These are phyloP conservation scores for Melanerpes formicivorus DNA, from an alignment of 2,113 vertebrate species.

Conservation along the genomic window DNA sequence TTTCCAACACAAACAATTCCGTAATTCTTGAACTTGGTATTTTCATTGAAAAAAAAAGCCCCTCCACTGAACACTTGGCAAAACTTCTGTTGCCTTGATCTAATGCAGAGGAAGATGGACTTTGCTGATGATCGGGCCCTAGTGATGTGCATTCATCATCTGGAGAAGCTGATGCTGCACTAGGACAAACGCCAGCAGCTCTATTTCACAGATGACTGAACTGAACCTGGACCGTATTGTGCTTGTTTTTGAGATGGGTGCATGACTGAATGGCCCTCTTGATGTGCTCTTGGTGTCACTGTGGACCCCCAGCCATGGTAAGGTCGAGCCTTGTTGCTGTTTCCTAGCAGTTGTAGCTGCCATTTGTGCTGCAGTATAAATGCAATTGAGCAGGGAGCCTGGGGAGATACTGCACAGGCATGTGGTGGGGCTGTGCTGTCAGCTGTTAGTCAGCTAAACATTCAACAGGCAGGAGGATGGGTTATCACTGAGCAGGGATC, in stretches of 20 bases:
- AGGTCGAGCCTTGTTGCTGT: neutral
- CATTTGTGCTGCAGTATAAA: neutral
- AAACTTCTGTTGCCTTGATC: neutral
- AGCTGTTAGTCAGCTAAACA: neutral
- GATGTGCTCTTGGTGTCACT: neutral
- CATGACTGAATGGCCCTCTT: neutral
- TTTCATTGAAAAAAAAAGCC: neutral
- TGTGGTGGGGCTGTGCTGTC: rapidly evolving
- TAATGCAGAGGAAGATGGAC: neutral
- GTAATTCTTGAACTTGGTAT: neutral
- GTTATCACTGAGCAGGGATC: too few species aligned
- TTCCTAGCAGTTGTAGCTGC: neutral
- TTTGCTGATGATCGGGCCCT: neutral
- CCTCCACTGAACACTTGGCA: neutral
- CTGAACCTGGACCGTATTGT: neutral
- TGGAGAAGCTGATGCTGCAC: neutral
- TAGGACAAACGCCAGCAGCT: neutral
- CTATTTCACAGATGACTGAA: neutral
- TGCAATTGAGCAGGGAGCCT: neutral
- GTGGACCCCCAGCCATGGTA: rapidly evolving
- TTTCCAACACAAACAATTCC: too few species aligned
- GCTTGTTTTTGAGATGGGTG: neutral
- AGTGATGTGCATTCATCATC: neutral
- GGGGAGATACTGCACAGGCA: neutral
- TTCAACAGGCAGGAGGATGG: rapidly evolving